Conservation (phyloP, 2,888 invertebrate genomes). For the Netelia virgata region DNA sequence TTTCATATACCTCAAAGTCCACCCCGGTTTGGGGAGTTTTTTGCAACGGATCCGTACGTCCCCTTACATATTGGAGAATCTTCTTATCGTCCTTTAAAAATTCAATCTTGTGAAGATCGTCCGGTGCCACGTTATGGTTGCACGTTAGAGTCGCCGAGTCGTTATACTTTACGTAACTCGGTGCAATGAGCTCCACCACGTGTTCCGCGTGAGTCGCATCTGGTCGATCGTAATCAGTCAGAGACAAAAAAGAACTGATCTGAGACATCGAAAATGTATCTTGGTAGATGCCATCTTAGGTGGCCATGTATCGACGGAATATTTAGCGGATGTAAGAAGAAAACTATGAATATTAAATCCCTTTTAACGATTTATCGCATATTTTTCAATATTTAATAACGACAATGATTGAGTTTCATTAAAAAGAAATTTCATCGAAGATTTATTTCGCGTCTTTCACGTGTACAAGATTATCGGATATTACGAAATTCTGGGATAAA, state of each 20-base stretch:
- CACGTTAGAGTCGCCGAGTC: conserved; percentile 90
- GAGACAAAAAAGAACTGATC: conserved; percentile 35
- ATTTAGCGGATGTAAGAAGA: conserved; percentile 1
- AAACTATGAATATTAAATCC: no score
- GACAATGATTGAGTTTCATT: no score
- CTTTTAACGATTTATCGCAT: no score
- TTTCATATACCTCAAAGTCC: conserved; percentile 90
- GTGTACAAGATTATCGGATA: background rate
- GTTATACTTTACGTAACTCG: conserved; percentile 90
- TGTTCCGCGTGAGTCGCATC: conserved; percentile 72
- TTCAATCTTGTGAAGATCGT: conserved; percentile 92
- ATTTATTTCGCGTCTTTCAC: no score
- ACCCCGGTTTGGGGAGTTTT: conserved; percentile 86
- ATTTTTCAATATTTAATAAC: no score
- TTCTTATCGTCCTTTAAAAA: conserved; percentile 90
- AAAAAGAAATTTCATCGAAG: no score
- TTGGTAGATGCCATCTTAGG: background rate
- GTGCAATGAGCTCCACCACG: conserved; percentile 88
- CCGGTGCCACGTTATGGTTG: conserved; percentile 91
- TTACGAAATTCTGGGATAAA: background rate
- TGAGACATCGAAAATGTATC: conserved; percentile 14
- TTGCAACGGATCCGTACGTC: conserved; percentile 86
- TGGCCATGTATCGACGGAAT: conserved; percentile 3
- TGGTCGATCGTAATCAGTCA: conserved; percentile 53
- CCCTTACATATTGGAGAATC: conserved; percentile 93